Conservation (phyloP, 2,113 vertebrate species). For the Clarias magur region DNA sequence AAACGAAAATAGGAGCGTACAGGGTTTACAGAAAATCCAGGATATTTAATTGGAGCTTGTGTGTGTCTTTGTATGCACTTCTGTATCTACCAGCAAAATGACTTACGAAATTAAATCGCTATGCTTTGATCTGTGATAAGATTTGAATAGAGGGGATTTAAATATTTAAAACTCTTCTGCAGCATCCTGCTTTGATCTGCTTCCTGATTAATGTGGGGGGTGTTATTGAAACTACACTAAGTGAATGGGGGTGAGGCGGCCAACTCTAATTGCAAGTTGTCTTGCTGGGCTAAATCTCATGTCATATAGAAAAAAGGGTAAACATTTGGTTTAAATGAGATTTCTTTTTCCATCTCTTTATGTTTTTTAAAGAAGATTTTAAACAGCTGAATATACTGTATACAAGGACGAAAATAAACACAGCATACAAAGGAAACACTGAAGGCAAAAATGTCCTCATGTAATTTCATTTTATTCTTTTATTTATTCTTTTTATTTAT, state of each 20-base stretch:
- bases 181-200: slow-evolving; percentile 74
- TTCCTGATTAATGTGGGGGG: slow-evolving; percentile 71
- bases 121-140: slow-evolving; percentile 78
- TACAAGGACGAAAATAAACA: slow-evolving; percentile 61
- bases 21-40: slow-evolving; percentile 68
- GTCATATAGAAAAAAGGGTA: slow-evolving; percentile 74
- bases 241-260: slow-evolving; percentile 67
- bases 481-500: too few species aligned
- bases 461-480: background rate
- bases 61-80: slow-evolving; percentile 68
- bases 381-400: slow-evolving; percentile 65
- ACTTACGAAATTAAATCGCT: slow-evolving; percentile 71
- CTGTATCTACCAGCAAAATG: slow-evolving; percentile 68
- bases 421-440: slow-evolving; percentile 64
- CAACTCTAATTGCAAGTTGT: slow-evolving; percentile 73
- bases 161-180: slow-evolving; percentile 78
- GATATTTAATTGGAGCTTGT: slow-evolving; percentile 76
- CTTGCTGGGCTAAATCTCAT: slow-evolving; percentile 70
- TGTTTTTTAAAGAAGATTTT: slow-evolving; percentile 73
- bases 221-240: slow-evolving; percentile 79
- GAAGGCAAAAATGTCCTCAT: slow-evolving; percentile 44
- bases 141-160: slow-evolving; percentile 77
- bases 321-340: slow-evolving; percentile 74
- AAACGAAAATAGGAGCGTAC: slow-evolving; percentile 59
- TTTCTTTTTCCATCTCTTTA: slow-evolving; percentile 40